Percentiles rank a stretch among this genome's conserved stretches.
These are phyloP conservation scores for Phrynosoma platyrhinos DNA, from an alignment of 2,113 vertebrate genomes.

Conservation along the genomic window DNA sequence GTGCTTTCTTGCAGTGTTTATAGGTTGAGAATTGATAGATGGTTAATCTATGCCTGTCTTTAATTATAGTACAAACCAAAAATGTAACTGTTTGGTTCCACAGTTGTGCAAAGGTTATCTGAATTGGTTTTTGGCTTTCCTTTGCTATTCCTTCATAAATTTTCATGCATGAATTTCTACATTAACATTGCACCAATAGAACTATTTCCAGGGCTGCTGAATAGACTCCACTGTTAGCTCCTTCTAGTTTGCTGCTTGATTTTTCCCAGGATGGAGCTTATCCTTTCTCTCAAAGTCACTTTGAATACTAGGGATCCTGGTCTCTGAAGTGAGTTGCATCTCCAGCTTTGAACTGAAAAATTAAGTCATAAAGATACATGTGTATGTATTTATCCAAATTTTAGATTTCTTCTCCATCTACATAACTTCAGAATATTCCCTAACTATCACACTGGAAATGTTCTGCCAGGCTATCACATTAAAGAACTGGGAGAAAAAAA, in stretches of 20 bases:
- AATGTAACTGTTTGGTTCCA: background rate
- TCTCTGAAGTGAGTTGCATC: background rate
- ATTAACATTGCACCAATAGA: background rate
- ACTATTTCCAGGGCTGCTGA: background rate
- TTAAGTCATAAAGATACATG: background rate
- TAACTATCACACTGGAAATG: background rate
- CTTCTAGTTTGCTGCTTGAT: no score
- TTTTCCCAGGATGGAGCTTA: no score
- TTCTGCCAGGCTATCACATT: background rate
- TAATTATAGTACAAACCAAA: slow-evolving; percentile 1
- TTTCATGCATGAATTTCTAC: background rate
- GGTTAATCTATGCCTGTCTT: background rate
- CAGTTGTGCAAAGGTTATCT: background rate
- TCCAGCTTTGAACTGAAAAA: background rate
- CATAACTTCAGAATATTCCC: background rate
- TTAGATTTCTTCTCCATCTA: background rate
- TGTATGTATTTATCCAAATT: background rate
- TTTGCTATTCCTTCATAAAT: background rate
- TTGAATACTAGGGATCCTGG: background rate
- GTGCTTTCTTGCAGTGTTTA: background rate
- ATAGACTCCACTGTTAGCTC: background rate
- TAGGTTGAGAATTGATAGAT: slow-evolving; percentile 5
- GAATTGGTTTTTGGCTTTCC: background rate
- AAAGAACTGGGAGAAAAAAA: background rate
- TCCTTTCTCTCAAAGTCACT: no score